phyloP scores from a whole-genome alignment of 2,797 vertebrate genomes.

The Chelmon rostratus region DNA sequence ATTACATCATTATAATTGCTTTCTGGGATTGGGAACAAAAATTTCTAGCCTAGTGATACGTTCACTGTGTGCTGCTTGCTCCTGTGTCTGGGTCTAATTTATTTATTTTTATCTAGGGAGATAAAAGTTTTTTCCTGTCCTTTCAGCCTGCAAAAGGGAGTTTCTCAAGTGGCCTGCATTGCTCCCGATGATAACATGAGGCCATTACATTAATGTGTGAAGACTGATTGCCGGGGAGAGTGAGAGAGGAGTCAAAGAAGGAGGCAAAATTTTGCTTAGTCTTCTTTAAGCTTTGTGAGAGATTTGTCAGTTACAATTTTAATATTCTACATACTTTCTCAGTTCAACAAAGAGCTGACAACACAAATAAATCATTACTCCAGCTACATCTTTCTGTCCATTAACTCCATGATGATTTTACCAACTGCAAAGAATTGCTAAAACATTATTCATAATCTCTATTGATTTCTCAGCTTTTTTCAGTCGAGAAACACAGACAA shows the following conservation, averaged over 20 bases:
- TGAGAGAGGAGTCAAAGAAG: not conserved
- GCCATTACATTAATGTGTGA: slow-evolving; percentile 56
- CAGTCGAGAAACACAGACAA: slow-evolving; percentile 44
- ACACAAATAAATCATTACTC: slow-evolving; percentile 40
- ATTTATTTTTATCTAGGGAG: slow-evolving; percentile 56
- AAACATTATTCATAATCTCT: slow-evolving; percentile 40
- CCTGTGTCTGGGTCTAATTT: slow-evolving; percentile 44
- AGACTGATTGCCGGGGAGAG: not conserved
- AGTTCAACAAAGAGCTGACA: slow-evolving; percentile 42
- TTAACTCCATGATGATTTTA: slow-evolving; percentile 23
- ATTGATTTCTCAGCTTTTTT: slow-evolving; percentile 40
- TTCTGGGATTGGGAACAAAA: slow-evolving; percentile 19
- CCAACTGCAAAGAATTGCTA: slow-evolving; percentile 10
- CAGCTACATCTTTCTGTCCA: slow-evolving; percentile 30
- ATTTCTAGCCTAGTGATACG: slow-evolving; percentile 18
- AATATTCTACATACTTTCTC: slow-evolving; percentile 31
- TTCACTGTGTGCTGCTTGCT: slow-evolving; percentile 10
- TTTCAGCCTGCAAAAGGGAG: slow-evolving; percentile 63
- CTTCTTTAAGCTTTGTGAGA: slow-evolving; percentile 25
- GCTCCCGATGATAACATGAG: slow-evolving; percentile 31
- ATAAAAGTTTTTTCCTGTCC: slow-evolving; percentile 35
- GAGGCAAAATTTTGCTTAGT: slow-evolving; percentile 17
- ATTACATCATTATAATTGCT: slow-evolving; percentile 61
- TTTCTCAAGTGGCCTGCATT: slow-evolving; percentile 57
- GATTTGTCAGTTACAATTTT: slow-evolving; percentile 40